These are phyloP conservation scores for Spinibarbus caldwelli DNA, from an alignment of 2,797 vertebrate genomes.

Conservation along the genomic window DNA sequence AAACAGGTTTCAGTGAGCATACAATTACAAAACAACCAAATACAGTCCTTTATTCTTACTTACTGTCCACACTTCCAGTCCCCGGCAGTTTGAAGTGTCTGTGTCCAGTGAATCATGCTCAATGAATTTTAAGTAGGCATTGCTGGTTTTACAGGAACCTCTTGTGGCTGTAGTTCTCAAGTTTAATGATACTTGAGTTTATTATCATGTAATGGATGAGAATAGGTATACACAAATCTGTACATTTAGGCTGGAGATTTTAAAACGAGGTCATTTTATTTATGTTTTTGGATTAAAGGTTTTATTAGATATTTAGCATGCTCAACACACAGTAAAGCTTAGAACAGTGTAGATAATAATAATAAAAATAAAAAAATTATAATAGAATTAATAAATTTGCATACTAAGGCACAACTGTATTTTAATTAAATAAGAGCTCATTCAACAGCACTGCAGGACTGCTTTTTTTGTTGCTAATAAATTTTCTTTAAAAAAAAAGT, in stretches of 20 bases:
- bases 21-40: slow-evolving; percentile 33
- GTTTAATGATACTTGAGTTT: slow-evolving; percentile 26
- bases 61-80: slow-evolving; percentile 62
- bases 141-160: slow-evolving; percentile 9
- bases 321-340: background rate
- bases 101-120: slow-evolving; percentile 25
- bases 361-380: background rate
- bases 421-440: slow-evolving; percentile 14
- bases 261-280: background rate
- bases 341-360: background rate
- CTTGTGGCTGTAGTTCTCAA: slow-evolving; percentile 23
- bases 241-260: slow-evolving; percentile 22
- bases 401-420: background rate
- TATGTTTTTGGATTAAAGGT: background rate
- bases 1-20: slow-evolving; percentile 65
- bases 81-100: slow-evolving; percentile 3
- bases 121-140: slow-evolving; percentile 32
- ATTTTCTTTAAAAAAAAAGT: background rate
- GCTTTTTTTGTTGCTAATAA: slow-evolving; percentile 13
- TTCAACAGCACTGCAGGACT: background rate
- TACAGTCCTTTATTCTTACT: slow-evolving; percentile 50
- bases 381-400: background rate
- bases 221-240: background rate
- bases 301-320: background rate
- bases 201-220: slow-evolving; percentile 20